A percentile compares a stretch with the other conserved stretches of the same genome.
These are phyloP conservation scores for Cepphus grylle DNA, from an alignment of 2,113 vertebrate genomes.

Conservation along the genomic window DNA sequence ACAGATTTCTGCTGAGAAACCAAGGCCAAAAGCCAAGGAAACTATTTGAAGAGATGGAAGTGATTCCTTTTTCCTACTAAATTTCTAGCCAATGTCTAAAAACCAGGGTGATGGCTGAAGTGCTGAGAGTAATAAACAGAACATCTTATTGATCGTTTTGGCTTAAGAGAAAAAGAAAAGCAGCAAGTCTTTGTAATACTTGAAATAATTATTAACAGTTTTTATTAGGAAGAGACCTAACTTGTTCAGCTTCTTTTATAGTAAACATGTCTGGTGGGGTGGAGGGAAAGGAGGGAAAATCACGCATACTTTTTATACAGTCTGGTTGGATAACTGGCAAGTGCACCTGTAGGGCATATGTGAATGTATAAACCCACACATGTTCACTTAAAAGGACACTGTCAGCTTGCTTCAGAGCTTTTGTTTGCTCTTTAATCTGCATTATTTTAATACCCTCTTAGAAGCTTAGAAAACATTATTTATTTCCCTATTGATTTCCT, in stretches of 20 bases:
- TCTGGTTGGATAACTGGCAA: constrained; percentile 56
- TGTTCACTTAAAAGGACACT: constrained; percentile 74
- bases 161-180: constrained; percentile 48
- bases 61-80: background rate
- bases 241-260: constrained; percentile 59
- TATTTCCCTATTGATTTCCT: constrained; percentile 68
- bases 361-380: constrained; percentile 66
- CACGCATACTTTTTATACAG: background rate
- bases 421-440: constrained; percentile 67
- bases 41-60: background rate
- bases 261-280: constrained; percentile 47
- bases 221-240: constrained; percentile 64
- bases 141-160: constrained; percentile 23
- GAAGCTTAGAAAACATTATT: constrained; percentile 72
- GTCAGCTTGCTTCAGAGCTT: constrained; percentile 67
- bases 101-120: background rate
- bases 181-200: constrained; percentile 41
- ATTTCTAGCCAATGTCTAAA: background rate
- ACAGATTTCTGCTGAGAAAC: background rate
- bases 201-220: constrained; percentile 58
- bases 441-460: constrained; percentile 73
- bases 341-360: constrained; percentile 73
- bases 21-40: background rate
- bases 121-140: constrained; percentile 17
- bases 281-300: background rate